Base-by-base conservation (phyloP, 2,113 vertebrate species). In the Ophthalmotilapia sp. region DNA sequence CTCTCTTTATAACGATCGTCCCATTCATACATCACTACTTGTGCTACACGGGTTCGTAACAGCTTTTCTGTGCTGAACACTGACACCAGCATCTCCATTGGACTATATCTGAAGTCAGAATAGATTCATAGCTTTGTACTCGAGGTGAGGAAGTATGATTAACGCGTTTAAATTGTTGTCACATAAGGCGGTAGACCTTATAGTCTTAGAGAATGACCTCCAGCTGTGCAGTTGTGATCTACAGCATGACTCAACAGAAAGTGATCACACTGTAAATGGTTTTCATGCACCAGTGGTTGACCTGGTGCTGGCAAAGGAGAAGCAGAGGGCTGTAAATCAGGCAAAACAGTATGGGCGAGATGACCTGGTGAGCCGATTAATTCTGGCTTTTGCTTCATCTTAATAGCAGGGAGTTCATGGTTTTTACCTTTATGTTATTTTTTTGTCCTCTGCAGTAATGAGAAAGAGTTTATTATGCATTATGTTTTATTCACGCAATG, bases 11-110 rank as follows among this genome's bases (percentile, higher is more conserved):
- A 83, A 91, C 15, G 79, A 89, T 56, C 54, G 14, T 9, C 90
- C 80, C 90, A 75, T 91, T 91, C 90, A 91, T 88, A 86, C 86
- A 90, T 91, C 84, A 83, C 62, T 9, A 79, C 84, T 79, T 45
- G 31, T 36, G 80, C 86, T 26, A 53, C 26, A 23, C 38, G 11
- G 88, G 12, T 40, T 51, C 2, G 3, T 49, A 54, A 51, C 10
- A 33, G 45, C 51, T 81, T 17, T 62, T 47, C 81, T 55, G 40
- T 65, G 65, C n/a, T 12, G 58, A 31, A 31, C 19, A 5, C 62
- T 55, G 23, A 60, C 58, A 68, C 68, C 60, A 47, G 3, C 38
- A 51, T 77, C 26, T 77, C 2, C 45, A 51, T 6, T 51, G 26
- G 21, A 42, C 53, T 40, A 56, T 23, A 42, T 19, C 51, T 33